Conservation (phyloP, 2,888 invertebrate species). For the Synergus japonicus region DNA sequence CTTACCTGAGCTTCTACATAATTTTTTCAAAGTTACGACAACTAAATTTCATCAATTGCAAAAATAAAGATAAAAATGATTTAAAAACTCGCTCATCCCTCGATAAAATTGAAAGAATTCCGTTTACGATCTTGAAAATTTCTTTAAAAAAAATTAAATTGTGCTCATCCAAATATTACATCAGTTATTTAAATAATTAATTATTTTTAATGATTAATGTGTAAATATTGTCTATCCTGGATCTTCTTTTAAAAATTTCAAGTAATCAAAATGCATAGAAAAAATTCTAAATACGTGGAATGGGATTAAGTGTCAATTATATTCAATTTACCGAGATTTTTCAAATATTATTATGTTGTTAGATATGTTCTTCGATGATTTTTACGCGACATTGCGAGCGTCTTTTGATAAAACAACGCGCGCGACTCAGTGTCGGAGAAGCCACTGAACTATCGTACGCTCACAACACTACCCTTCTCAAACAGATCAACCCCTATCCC, state of each 20-base stretch:
- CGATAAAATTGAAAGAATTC: neutral
- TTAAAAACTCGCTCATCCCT: neutral
- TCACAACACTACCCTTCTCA: slow-evolving; percentile 68
- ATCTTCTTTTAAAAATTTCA: neutral
- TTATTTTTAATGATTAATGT: neutral
- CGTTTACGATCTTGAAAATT: neutral
- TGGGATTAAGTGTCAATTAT: neutral
- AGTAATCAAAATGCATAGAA: neutral
- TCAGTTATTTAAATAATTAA: neutral
- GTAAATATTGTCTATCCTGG: neutral
- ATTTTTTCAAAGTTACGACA: neutral
- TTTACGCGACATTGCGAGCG: slow-evolving; percentile 17
- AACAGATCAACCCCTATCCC: slow-evolving; percentile 60
- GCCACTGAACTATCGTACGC: slow-evolving; percentile 72
- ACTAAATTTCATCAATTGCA: neutral
- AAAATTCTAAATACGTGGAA: neutral
- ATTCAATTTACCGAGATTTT: neutral
- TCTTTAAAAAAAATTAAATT: neutral
- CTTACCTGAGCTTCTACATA: neutral
- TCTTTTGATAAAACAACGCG: slow-evolving; percentile 55
- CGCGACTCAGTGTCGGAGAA: slow-evolving; percentile 72
- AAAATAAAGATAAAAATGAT: neutral
- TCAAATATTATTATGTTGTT: neutral
- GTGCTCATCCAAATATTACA: neutral
- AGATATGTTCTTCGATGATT: neutral